These are phyloP conservation scores for Oenanthe oenanthe DNA, from an alignment of 2,113 vertebrate species.

Conservation along the genomic window DNA sequence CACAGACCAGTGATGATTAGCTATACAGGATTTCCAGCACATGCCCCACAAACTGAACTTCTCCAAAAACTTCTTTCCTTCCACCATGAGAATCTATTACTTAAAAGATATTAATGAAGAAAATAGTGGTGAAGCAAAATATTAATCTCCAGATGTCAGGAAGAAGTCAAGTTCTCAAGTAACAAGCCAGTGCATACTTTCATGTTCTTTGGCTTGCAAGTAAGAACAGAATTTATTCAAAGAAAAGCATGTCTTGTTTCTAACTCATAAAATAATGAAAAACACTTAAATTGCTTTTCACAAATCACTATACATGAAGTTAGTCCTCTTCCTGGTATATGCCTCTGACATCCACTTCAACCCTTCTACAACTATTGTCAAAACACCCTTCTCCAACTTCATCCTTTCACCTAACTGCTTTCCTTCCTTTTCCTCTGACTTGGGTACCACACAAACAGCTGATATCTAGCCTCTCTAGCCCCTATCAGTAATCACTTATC, in stretches of 20 bases:
- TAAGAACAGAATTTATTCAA: not conserved
- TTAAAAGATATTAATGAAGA: not conserved
- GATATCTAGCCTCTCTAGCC: not conserved
- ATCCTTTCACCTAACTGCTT: not conserved
- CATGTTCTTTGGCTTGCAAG: not conserved
- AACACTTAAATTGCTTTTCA: not conserved
- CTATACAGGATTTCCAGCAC: not conserved
- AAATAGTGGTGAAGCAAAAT: not conserved
- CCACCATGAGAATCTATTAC: not conserved
- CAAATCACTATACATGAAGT: not conserved
- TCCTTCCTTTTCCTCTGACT: not conserved
- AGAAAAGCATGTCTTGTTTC: not conserved
- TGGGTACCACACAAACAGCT: not conserved
- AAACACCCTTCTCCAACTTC: not conserved
- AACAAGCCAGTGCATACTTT: not conserved
- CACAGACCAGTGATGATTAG: not conserved
- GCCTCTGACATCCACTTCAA: not conserved
- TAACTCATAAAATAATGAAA: not conserved
- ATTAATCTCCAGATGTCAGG: not conserved
- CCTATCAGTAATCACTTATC: not conserved
- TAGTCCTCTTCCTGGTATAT: not conserved
- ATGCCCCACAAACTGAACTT: not conserved
- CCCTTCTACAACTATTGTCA: not conserved
- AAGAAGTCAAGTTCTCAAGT: not conserved
- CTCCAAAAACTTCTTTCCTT: not conserved